Evolutionary conservation across 37 sponge, comb jelly and placozoan species (phyloP).

Genomic region (Chondrosia reniformis): DNA sequence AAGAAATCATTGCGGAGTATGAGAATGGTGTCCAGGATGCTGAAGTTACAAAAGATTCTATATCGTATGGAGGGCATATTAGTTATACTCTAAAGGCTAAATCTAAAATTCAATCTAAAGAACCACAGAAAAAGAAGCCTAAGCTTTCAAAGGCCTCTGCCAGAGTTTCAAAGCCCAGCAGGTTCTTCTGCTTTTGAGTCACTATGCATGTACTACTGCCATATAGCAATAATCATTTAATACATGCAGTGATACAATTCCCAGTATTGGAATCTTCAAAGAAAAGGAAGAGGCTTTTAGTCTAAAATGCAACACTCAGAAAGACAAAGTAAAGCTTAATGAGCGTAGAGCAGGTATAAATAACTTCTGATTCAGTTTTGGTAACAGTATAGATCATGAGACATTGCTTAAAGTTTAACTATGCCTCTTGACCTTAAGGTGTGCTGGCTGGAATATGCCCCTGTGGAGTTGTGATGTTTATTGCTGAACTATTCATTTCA

Average conservation of each 20-base stretch:
- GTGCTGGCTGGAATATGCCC: conserved; percentile 41
- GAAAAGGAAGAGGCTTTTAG: background rate
- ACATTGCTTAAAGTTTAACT: background rate
- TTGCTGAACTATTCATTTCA: conserved; percentile 1
- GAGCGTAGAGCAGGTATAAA: background rate
- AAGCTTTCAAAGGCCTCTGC: background rate
- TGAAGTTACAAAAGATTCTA: background rate
- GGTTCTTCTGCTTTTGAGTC: background rate
- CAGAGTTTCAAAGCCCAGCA: background rate
- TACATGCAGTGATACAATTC: background rate
- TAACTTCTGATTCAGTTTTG: background rate
- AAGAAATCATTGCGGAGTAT: background rate
- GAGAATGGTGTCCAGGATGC: background rate
- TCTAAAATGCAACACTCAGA: background rate
- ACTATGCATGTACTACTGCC: background rate
- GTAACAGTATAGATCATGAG: background rate
- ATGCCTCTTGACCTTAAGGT: background rate
- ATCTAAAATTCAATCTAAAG: background rate
- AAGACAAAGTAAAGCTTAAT: conserved; percentile 11
- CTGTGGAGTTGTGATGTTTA: conserved; percentile 31
- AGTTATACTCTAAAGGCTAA: background rate
- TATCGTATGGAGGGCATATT: background rate
- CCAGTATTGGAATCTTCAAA: background rate
- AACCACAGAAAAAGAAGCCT: background rate
- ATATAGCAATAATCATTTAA: background rate